Evolutionary conservation across 1,140 invertebrate genomes (phyloP).

Genomic region (Hyles euphorbiae): DNA sequence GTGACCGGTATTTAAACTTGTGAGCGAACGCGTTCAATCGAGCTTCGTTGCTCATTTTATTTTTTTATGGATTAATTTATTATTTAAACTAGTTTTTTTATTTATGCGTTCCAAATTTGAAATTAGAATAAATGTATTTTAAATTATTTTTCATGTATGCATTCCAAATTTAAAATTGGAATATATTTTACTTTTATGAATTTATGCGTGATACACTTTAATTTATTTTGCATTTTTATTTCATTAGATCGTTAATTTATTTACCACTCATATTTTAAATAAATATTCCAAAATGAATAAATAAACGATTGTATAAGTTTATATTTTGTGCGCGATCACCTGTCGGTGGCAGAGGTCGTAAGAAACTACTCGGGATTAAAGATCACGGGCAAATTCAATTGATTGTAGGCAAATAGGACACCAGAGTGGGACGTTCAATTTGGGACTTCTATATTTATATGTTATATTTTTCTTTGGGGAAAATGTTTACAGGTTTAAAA

Average conservation of each 20-base stretch:
- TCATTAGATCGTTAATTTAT: too few relatives aligned
- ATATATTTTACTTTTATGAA: too few relatives aligned
- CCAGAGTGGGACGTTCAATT: constrained; percentile 21
- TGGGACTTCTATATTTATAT: neutral
- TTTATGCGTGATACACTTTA: too few relatives aligned
- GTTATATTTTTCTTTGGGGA: too few relatives aligned
- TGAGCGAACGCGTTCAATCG: constrained; percentile 57
- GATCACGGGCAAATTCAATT: constrained; percentile 47
- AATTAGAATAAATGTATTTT: too few relatives aligned
- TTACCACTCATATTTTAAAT: too few relatives aligned
- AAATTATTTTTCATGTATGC: neutral
- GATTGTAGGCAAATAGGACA: constrained; percentile 45
- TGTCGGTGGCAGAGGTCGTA: neutral
- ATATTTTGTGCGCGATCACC: neutral
- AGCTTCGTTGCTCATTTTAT: constrained; percentile 40
- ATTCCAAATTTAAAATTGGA: too few relatives aligned
- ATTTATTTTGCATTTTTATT: too few relatives aligned
- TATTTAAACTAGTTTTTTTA: neutral
- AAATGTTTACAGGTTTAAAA: too few relatives aligned
- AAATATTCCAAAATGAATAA: too few relatives aligned
- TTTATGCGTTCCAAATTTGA: too few relatives aligned
- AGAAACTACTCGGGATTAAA: constrained; percentile 16
- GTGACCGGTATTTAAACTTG: constrained; percentile 70
- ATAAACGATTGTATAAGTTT: neutral
- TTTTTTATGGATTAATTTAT: neutral